Conservation (phyloP, 2,113 vertebrate species). For the Prolemur simus region DNA sequence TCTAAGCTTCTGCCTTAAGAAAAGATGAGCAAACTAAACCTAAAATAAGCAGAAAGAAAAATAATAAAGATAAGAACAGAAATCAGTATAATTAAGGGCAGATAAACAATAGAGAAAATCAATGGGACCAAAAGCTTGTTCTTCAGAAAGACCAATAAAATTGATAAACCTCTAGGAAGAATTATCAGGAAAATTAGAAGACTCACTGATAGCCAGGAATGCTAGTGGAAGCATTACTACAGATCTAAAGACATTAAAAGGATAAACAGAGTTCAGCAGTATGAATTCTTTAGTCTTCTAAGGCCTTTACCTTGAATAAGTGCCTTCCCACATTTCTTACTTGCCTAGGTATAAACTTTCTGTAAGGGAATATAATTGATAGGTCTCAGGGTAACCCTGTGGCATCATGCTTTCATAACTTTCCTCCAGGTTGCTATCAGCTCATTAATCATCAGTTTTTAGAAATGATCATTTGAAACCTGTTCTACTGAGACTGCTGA, state of each 20-base stretch:
- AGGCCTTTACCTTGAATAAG: background rate
- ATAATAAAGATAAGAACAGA: background rate
- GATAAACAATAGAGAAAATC: background rate
- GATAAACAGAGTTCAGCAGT: background rate
- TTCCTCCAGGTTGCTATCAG: background rate
- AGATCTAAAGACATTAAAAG: background rate
- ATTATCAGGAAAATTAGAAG: background rate
- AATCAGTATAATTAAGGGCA: background rate
- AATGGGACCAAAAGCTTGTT: background rate
- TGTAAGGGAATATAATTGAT: background rate
- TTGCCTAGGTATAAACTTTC: background rate
- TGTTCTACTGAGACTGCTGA: background rate
- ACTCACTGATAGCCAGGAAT: background rate
- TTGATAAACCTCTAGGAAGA: background rate
- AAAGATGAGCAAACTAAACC: background rate
- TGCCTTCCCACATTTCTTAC: background rate
- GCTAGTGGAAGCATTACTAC: background rate
- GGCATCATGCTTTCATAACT: background rate
- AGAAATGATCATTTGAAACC: background rate
- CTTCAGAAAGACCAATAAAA: background rate
- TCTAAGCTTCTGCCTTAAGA: background rate
- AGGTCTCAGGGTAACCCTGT: background rate
- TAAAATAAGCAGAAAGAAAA: background rate
- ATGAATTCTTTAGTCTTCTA: conserved; percentile 7
- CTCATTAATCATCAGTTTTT: background rate